Evolutionary conservation across 2,888 invertebrate genomes (phyloP).

Genomic region (Lycophotia porphyrea): DNA sequence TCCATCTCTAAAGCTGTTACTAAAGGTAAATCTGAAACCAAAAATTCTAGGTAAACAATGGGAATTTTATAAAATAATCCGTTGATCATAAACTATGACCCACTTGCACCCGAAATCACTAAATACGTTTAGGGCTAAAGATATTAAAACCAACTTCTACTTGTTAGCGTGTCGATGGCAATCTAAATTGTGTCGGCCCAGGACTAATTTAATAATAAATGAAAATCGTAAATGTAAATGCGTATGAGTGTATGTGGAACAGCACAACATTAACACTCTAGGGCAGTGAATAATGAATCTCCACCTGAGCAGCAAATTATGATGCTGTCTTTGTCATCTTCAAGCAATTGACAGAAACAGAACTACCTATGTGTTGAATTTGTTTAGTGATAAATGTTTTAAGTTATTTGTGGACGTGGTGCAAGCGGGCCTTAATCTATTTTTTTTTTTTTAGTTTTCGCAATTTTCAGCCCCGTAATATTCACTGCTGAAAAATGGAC

Average conservation of each 20-base stretch:
- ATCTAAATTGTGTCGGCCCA: too few relatives aligned
- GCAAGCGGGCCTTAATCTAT: neutral
- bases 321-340: neutral
- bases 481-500: neutral
- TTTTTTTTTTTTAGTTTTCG: too few relatives aligned
- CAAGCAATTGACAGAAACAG: neutral
- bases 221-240: too few relatives aligned
- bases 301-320: too few relatives aligned
- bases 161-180: too few relatives aligned
- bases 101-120: neutral
- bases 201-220: too few relatives aligned
- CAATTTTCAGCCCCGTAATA: neutral
- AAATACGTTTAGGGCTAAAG: neutral
- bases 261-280: too few relatives aligned
- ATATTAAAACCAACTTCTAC: too few relatives aligned
- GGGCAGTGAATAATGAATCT: too few relatives aligned
- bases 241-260: too few relatives aligned
- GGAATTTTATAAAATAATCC: neutral
- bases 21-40: neutral
- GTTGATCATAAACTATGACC: neutral
- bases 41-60: neutral
- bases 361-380: neutral
- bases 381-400: too few relatives aligned
- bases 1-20: neutral
- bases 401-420: neutral